Conservation (phyloP, 2,888 invertebrate genomes). For the Petrolisthes manimaculis region DNA sequence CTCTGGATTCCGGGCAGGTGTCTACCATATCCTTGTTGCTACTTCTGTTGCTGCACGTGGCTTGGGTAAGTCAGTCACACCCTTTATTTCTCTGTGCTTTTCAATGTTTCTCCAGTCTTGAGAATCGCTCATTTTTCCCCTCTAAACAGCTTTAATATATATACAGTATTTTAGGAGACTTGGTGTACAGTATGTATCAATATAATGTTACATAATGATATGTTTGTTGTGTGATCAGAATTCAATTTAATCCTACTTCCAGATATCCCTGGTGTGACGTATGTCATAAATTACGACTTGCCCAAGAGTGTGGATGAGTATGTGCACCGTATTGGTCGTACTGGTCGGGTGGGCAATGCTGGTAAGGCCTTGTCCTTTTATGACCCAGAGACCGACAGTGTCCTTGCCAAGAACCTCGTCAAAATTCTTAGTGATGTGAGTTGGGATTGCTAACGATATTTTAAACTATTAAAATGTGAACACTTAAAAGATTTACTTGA, state of each 20-base stretch:
- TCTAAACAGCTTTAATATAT: background rate
- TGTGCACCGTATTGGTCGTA: constrained; percentile 73
- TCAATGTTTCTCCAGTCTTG: too few relatives aligned
- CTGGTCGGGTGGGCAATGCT: constrained; percentile 72
- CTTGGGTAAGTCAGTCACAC: constrained; percentile 74
- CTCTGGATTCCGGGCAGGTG: constrained; percentile 84
- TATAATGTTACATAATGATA: background rate
- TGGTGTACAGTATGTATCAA: background rate
- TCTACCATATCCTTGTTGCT: constrained; percentile 86
- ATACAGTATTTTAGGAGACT: background rate
- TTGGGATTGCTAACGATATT: background rate
- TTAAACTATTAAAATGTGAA: too few relatives aligned
- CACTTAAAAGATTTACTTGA: too few relatives aligned
- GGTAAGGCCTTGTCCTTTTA: constrained; percentile 74
- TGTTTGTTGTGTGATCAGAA: background rate
- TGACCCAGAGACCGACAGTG: constrained; percentile 76
- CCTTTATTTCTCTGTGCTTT: too few relatives aligned
- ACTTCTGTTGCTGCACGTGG: constrained; percentile 96
- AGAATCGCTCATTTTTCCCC: too few relatives aligned
- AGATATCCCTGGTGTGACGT: constrained; percentile 86
- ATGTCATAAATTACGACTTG: constrained; percentile 73
- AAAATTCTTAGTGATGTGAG: constrained; percentile 77
- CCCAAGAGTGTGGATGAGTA: constrained; percentile 72
- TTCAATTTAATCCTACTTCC: constrained; percentile 63
- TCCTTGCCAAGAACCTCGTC: constrained; percentile 77